Conservation (phyloP, 2,797 vertebrate genomes). For the Crypturellus tataupa region DNA sequence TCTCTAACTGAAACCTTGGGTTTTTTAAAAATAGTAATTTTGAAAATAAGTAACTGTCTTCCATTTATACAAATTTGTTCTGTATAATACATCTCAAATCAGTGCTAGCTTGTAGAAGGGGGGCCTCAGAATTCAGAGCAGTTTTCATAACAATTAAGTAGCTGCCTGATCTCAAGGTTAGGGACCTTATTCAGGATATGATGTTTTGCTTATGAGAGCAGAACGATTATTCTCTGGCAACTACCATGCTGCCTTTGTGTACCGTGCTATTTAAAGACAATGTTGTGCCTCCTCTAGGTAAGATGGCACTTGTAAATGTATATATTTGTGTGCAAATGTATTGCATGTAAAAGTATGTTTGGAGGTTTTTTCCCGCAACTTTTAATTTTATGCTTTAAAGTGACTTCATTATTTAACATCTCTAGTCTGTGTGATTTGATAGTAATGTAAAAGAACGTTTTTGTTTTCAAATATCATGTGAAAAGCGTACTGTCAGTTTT, state of each 20-base stretch:
- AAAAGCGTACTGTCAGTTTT: neutral
- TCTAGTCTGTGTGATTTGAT: neutral
- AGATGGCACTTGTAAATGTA: neutral
- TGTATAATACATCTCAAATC: conserved; percentile 82
- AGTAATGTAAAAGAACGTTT: neutral
- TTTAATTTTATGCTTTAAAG: neutral
- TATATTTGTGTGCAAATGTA: neutral
- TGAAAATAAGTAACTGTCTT: conserved; percentile 34
- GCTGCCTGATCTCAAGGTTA: neutral
- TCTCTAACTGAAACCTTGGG: conserved; percentile 56
- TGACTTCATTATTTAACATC: neutral
- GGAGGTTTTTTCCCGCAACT: neutral
- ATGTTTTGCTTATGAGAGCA: neutral
- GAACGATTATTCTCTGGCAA: neutral
- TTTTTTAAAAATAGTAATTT: conserved; percentile 62
- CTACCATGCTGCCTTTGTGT: neutral
- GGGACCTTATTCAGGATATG: neutral
- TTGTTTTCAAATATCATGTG: neutral
- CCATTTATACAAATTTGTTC: conserved; percentile 30
- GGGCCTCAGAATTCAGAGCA: neutral
- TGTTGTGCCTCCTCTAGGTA: neutral
- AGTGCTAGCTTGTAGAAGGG: neutral
- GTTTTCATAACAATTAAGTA: neutral
- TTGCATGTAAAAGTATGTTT: neutral
- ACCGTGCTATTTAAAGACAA: neutral